Conservation (phyloP, 2,888 invertebrate species). For the Leucophora obtusa region DNA sequence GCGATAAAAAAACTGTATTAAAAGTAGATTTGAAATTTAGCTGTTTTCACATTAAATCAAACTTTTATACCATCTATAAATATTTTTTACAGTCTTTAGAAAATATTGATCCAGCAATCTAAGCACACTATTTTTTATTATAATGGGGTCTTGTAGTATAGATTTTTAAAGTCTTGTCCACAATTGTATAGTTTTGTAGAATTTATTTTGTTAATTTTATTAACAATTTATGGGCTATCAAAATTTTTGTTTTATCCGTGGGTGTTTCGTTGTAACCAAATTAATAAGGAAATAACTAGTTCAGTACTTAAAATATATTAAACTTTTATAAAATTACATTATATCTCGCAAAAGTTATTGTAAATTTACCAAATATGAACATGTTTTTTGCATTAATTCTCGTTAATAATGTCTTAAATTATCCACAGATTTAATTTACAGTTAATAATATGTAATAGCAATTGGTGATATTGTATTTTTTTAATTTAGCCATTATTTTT, state of each 20-base stretch:
- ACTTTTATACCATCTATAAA: too few relatives aligned
- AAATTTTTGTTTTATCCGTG: constrained; percentile 36
- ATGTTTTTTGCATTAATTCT: constrained; percentile 9
- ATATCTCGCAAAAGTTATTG: constrained; percentile 14
- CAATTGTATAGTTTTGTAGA: constrained; percentile 20
- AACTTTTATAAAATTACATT: constrained; percentile 15
- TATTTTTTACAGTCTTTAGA: not conserved
- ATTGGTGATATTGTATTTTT: too few relatives aligned
- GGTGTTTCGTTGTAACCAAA: constrained; percentile 49
- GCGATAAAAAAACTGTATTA: not conserved
- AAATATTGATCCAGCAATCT: not conserved
- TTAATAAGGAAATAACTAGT: constrained; percentile 56
- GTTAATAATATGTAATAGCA: not conserved
- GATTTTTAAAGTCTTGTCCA: constrained; percentile 7
- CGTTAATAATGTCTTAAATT: constrained; percentile 20
- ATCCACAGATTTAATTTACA: constrained; percentile 8
- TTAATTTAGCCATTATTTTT: too few relatives aligned
- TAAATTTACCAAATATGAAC: constrained; percentile 12
- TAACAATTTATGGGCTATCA: constrained; percentile 44
- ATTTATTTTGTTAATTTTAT: constrained; percentile 47
- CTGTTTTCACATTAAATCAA: too few relatives aligned
- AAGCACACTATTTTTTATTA: too few relatives aligned
- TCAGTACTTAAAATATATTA: constrained; percentile 6
- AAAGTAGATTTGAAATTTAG: not conserved
- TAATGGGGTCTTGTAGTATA: too few relatives aligned